These are phyloP conservation scores for Pygocentrus nattereri DNA, from an alignment of 2,797 vertebrate species.

Conservation along the genomic window DNA sequence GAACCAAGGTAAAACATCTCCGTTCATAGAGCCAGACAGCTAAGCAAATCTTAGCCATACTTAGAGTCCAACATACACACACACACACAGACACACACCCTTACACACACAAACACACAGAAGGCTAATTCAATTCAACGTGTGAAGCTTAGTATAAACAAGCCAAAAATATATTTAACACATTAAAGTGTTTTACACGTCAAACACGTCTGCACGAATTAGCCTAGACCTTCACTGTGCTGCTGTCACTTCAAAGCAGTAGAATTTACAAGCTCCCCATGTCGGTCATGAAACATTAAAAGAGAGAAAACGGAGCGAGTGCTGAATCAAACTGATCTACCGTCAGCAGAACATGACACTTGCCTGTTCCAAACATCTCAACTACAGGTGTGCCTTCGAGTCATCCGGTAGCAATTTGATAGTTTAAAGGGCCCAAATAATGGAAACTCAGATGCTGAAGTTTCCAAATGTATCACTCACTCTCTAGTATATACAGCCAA, in stretches of 20 bases:
- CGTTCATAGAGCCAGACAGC: constrained; percentile 19
- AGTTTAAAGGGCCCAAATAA: no score
- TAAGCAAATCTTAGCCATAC: not conserved
- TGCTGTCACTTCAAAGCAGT: constrained; percentile 15
- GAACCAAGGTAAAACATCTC: constrained; percentile 23
- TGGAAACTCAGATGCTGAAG: no score
- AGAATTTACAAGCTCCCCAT: constrained; percentile 4
- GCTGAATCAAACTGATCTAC: not conserved
- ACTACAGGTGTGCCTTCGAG: constrained; percentile 22
- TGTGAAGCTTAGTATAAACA: constrained; percentile 1
- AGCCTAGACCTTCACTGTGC: constrained; percentile 13
- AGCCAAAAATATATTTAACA: constrained; percentile 9
- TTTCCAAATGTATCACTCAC: no score
- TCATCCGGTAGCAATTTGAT: constrained; percentile 9
- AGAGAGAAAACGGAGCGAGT: constrained; percentile 9
- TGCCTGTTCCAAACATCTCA: not conserved
- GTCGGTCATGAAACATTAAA: not conserved
- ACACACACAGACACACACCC: not conserved
- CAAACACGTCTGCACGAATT: constrained; percentile 10
- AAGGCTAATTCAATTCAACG: constrained; percentile 5
- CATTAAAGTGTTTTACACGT: constrained; percentile 18
- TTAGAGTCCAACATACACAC: not conserved
- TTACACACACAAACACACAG: constrained; percentile 4
- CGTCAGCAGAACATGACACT: constrained; percentile 5
- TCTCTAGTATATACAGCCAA: no score